Evolutionary conservation across 2,113 vertebrate species (phyloP).

Genomic region (Indicator indicator): DNA sequence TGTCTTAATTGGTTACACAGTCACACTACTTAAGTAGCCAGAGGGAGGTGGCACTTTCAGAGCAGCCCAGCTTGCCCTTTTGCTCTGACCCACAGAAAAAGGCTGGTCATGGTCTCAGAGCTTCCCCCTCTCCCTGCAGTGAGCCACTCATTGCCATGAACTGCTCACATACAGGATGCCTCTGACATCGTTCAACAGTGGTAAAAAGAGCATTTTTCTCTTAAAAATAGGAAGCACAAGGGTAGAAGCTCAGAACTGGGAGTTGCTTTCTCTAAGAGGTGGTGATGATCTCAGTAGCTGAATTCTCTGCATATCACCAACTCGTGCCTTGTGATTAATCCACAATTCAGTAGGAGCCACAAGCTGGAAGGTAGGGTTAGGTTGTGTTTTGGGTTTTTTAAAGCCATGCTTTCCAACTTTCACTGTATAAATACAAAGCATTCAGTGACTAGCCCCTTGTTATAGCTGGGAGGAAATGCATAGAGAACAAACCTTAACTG

Average conservation of each 20-base stretch:
- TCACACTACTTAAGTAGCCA: background rate
- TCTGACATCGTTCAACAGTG: background rate
- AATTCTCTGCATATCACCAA: background rate
- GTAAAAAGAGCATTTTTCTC: background rate
- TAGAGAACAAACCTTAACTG: background rate
- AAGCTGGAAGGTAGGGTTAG: background rate
- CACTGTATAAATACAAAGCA: background rate
- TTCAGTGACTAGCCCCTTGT: background rate
- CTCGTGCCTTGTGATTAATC: background rate
- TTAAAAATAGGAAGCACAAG: background rate
- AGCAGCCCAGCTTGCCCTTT: background rate
- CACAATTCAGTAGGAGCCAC: background rate
- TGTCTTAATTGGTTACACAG: background rate
- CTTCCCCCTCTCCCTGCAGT: background rate
- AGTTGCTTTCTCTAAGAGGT: background rate
- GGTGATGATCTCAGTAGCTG: background rate
- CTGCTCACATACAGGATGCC: background rate
- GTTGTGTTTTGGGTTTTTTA: background rate
- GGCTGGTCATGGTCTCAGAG: background rate
- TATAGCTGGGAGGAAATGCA: background rate
- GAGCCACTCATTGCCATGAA: fast-evolving
- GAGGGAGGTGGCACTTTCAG: background rate
- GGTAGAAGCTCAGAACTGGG: background rate
- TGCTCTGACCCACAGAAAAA: background rate
- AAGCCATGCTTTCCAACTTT: background rate